Evolutionary conservation across 2,888 invertebrate species (phyloP).

Genomic region (Gymnocheta viridis): DNA sequence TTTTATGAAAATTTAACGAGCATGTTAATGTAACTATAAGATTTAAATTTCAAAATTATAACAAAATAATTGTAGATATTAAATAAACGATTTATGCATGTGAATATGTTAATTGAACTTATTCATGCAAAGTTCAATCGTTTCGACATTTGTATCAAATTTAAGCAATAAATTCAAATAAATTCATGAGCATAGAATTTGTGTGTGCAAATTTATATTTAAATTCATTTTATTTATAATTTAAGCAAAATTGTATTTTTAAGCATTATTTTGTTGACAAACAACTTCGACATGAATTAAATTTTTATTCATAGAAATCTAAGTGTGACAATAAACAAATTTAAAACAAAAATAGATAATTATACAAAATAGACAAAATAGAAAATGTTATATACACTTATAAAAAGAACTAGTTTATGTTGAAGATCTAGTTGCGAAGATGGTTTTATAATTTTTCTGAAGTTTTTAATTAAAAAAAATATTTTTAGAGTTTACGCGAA

Average conservation of each 20-base stretch:
- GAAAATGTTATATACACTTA: no score
- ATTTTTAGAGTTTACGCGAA: no score
- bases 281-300: background rate
- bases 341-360: no score
- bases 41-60: background rate
- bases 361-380: no score
- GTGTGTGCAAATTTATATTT: background rate
- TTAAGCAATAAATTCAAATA: background rate
- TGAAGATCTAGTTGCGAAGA: no score
- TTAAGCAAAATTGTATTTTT: background rate
- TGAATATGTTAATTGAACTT: background rate
- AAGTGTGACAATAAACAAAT: no score
- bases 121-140: background rate
- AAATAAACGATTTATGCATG: background rate
- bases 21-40: background rate
- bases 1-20: no score
- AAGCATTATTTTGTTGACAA: background rate
- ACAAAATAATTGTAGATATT: background rate
- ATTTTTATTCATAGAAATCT: no score
- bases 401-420: no score
- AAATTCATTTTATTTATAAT: background rate
- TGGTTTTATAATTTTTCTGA: no score
- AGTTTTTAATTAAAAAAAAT: no score
- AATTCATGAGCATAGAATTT: background rate
- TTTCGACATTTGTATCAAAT: background rate